Evolutionary conservation across 1,140 invertebrate species (phyloP).

Genomic region (Sycophaga agraensis): DNA sequence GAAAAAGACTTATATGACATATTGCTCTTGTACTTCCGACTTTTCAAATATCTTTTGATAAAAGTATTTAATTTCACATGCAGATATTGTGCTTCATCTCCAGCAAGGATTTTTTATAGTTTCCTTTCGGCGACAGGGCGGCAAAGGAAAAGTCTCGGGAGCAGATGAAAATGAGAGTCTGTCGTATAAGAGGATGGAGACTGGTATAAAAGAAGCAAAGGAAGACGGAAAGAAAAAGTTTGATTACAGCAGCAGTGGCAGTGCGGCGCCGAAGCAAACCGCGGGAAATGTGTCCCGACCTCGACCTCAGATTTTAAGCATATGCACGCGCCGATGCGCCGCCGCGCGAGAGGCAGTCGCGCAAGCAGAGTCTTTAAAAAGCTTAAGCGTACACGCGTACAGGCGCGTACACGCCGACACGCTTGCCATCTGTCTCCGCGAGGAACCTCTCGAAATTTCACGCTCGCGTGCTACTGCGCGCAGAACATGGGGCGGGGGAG

Average conservation of each 20-base stretch:
- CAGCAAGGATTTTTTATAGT: too few species aligned
- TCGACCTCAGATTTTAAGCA: slow-evolving; percentile 16
- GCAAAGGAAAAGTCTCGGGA: neutral
- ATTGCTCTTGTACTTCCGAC: too few species aligned
- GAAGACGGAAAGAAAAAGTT: neutral
- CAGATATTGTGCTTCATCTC: too few species aligned
- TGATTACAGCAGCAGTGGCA: neutral
- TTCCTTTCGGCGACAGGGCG: too few species aligned
- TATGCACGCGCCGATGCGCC: too few species aligned
- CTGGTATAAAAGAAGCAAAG: too few species aligned
- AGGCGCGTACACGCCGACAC: neutral
- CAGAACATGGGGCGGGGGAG: too few species aligned
- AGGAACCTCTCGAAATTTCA: neutral
- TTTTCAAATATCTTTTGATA: too few species aligned
- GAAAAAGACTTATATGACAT: too few species aligned
- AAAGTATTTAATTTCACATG: too few species aligned
- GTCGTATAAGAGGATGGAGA: too few species aligned
- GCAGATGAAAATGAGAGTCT: neutral
- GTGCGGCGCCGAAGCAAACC: neutral
- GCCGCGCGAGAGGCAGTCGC: neutral
- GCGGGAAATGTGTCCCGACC: slow-evolving; percentile 7
- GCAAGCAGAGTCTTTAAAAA: slow-evolving; percentile 9
- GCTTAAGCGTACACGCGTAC: too few species aligned
- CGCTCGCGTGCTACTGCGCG: neutral
- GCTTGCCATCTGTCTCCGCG: neutral